Evolutionary conservation across 1,140 invertebrate genomes (phyloP).

Genomic region (Drosophila mayri): DNA sequence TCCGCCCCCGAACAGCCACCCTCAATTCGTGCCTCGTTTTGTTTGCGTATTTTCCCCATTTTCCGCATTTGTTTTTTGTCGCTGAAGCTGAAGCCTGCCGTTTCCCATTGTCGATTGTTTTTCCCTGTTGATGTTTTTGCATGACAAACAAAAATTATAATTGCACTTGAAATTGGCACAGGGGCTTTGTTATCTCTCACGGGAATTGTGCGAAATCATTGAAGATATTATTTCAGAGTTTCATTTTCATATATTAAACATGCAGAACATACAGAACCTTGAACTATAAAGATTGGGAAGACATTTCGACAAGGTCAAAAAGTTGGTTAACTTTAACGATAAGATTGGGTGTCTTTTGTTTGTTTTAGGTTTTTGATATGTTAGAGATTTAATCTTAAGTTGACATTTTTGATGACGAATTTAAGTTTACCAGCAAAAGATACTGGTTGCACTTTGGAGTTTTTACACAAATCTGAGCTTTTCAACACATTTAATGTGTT

Average conservation of each 20-base stretch:
- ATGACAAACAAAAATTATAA: constrained; percentile 83
- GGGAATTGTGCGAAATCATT: constrained; percentile 43
- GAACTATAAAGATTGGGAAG: constrained; percentile 42
- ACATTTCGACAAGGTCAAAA: constrained; percentile 32
- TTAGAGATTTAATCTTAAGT: neutral
- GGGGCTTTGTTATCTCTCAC: constrained; percentile 39
- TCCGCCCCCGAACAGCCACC: constrained; percentile 1
- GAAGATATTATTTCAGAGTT: constrained; percentile 40
- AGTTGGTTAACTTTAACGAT: constrained; percentile 14
- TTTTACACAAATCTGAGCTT: neutral
- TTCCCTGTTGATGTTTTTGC: constrained; percentile 70
- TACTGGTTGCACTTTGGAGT: rapidly evolving
- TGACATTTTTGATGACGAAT: neutral
- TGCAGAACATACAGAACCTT: constrained; percentile 26
- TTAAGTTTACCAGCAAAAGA: neutral
- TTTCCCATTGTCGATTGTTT: constrained; percentile 58
- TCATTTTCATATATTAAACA: constrained; percentile 7
- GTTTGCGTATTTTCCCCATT: constrained; percentile 47
- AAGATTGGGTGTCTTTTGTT: constrained; percentile 7
- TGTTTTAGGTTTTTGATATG: neutral
- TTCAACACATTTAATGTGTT: neutral
- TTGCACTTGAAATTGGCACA: constrained; percentile 78
- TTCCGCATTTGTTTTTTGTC: neutral
- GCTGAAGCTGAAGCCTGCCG: constrained; percentile 22
- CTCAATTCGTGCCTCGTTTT: constrained; percentile 54